Base-by-base conservation (phyloP, 2,888 invertebrate genomes). In the Diplazon laetatorius region DNA sequence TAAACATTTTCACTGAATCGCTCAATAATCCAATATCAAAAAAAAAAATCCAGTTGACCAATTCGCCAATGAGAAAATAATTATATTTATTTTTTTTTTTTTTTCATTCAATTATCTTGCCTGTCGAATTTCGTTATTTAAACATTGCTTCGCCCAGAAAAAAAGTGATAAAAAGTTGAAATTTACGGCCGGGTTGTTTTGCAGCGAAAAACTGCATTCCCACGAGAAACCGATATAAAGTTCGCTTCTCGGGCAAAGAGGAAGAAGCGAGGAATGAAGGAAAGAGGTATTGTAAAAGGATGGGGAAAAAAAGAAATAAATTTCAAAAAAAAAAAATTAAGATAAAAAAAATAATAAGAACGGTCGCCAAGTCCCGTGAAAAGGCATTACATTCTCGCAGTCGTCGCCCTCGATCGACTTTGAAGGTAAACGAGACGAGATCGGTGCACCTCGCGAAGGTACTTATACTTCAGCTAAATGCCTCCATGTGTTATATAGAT, bases 361-460 rank as follows among this genome's bases (percentile, higher is more conserved):
- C 16, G 39, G 42, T 52, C 39, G 37, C 48, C 59, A 76, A 46
- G 72, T 63, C 69, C 35, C 69, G 74, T 63, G 80, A 77, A 79
- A 78, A 79, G 68, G 50, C 63, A 59, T 69, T 69, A 62, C 57
- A 68, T 74, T 62, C 74, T 74, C 48, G 65, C 82, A 82, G 82
- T 85, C 85, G 83, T 83, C 84, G 82, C 83, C 82, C 84, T 84
- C 85, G 84, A 82, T 82, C 80, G 82, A 82, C 76, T 80, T 82
- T 81, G 84, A 85, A 85, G 85, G 84, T 84, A 83, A 84, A 81
- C 85, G 80, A 82, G 82, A 82, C 78, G 78, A 79, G 66, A 82
- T 83, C 75, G 62, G 76, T 79, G 55, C 52, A 59, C 52, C 70
- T 77, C 75, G 52, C 55, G 60, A 66, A 71, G 71, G 57, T 71